phyloP scores from a whole-genome alignment of 2,113 vertebrate species.

The Delphinus delphis region DNA sequence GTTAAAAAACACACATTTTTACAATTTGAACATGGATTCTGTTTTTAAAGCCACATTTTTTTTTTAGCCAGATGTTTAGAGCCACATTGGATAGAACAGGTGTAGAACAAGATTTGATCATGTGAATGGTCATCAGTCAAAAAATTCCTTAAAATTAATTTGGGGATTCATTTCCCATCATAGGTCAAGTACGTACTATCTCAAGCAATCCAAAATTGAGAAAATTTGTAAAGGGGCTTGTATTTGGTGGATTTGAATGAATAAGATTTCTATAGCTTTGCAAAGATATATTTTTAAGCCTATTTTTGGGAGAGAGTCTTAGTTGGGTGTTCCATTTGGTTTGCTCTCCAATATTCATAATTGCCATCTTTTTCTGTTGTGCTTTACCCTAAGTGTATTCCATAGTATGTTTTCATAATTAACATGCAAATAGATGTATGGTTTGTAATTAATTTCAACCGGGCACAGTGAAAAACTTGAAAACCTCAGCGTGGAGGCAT shows the following conservation, averaged over 20 bases:
- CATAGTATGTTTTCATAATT: constrained; percentile 77
- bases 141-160: background rate
- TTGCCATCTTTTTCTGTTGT: constrained; percentile 63
- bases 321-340: constrained; percentile 29
- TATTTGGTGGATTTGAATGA: background rate
- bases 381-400: constrained; percentile 66
- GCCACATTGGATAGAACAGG: background rate
- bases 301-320: background rate
- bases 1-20: background rate
- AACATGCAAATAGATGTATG: constrained; percentile 80
- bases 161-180: background rate
- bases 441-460: constrained; percentile 79
- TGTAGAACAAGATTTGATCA: background rate
- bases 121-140: background rate
- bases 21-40: background rate
- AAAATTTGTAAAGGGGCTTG: background rate
- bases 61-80: background rate
- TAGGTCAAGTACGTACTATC: background rate
- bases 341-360: constrained; percentile 37
- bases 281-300: background rate
- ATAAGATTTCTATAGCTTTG: background rate
- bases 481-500: constrained; percentile 78
- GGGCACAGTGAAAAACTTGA: constrained; percentile 74
- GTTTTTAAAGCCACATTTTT: background rate
- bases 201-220: background rate